These are phyloP conservation scores for Scaptomyza flava DNA, from an alignment of 2,888 invertebrate genomes.

Conservation along the genomic window DNA sequence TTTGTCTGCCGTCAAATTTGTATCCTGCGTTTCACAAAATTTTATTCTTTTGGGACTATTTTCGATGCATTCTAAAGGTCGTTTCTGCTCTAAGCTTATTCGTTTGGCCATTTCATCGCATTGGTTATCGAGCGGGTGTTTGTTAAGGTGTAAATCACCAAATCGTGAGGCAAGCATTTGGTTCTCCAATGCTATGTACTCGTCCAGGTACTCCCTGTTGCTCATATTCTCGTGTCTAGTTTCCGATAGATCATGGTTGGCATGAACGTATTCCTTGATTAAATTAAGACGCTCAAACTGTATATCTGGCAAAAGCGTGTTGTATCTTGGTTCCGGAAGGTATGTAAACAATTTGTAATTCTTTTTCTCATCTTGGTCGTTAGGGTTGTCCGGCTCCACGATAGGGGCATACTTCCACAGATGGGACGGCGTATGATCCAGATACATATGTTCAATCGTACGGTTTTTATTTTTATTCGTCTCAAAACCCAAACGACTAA, in stretches of 20 bases:
- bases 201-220: slow-evolving; percentile 75
- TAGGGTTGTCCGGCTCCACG: slow-evolving; percentile 80
- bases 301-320: slow-evolving; percentile 81
- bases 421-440: slow-evolving; percentile 75
- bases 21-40: neutral
- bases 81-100: slow-evolving; percentile 2
- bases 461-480: slow-evolving; percentile 34
- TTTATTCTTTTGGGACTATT: slow-evolving; percentile 14
- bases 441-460: slow-evolving; percentile 66
- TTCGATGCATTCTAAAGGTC: neutral
- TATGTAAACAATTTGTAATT: slow-evolving; percentile 82
- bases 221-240: slow-evolving; percentile 59
- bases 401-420: slow-evolving; percentile 78
- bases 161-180: slow-evolving; percentile 64
- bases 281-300: slow-evolving; percentile 79
- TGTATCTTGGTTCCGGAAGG: slow-evolving; percentile 83
- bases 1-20: neutral
- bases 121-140: neutral
- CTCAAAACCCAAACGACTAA: slow-evolving; percentile 34
- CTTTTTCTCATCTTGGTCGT: slow-evolving; percentile 81
- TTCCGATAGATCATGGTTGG: slow-evolving; percentile 45
- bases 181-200: slow-evolving; percentile 81
- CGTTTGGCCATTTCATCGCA: slow-evolving; percentile 22
- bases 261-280: slow-evolving; percentile 82
- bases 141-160: slow-evolving; percentile 21